Conservation (phyloP, 2,113 vertebrate species). For the Dicerorhinus sumatrensis region DNA sequence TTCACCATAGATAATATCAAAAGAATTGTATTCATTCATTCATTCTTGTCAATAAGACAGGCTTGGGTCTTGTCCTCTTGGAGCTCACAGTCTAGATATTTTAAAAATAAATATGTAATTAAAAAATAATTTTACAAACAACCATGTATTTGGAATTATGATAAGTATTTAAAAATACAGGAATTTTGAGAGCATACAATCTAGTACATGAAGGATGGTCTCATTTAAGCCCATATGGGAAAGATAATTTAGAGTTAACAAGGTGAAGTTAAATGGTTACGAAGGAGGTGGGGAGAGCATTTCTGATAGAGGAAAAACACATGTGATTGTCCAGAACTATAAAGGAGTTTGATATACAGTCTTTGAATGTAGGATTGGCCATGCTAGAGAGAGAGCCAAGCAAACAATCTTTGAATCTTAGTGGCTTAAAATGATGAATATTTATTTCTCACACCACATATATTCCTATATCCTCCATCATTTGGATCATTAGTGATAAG, state of each 20-base stretch:
- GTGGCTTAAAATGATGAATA: not conserved
- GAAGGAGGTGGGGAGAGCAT: not conserved
- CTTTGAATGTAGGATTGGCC: not conserved
- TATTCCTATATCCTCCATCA: not conserved
- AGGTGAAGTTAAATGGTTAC: not conserved
- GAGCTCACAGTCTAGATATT: not conserved
- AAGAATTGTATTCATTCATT: not conserved
- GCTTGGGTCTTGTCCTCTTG: not conserved
- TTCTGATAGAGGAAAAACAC: not conserved
- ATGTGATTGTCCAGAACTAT: not conserved
- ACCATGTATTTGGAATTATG: not conserved
- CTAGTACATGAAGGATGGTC: not conserved
- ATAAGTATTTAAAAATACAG: not conserved
- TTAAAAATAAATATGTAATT: not conserved
- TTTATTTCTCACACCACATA: not conserved
- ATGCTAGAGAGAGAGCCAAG: not conserved
- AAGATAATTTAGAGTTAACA: not conserved
- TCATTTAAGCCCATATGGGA: not conserved
- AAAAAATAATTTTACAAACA: not conserved
- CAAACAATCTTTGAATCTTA: not conserved
- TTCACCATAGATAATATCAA: not conserved
- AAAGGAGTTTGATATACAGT: not conserved
- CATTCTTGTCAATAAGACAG: not conserved
- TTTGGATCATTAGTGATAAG: not conserved
- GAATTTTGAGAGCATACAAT: not conserved